Conservation (phyloP, 1,140 invertebrate genomes). For the Drosophila leontia region DNA sequence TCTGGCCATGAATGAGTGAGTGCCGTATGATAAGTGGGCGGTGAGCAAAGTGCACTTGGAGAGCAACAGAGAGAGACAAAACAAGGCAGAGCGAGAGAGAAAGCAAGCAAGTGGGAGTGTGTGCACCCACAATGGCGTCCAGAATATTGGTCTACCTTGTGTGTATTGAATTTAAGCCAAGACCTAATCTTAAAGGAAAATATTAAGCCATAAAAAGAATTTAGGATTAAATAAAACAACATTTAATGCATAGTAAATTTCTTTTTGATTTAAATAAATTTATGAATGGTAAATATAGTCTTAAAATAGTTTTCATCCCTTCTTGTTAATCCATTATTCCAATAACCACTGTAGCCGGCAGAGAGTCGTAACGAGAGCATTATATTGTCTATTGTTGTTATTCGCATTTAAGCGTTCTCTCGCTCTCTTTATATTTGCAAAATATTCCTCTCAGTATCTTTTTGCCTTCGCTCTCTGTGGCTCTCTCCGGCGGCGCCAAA, state of each 20-base stretch:
- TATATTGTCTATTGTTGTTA: conserved; percentile 8
- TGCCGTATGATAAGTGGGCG: conserved; percentile 74
- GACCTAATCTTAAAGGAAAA: background rate
- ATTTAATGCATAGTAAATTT: too few relatives aligned
- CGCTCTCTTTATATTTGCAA: conserved; percentile 3
- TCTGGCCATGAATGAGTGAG: conserved; percentile 79
- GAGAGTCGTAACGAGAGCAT: conserved; percentile 28
- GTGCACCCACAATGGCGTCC: conserved; percentile 2
- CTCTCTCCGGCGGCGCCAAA: conserved; percentile 54
- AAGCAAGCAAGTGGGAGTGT: conserved; percentile 1
- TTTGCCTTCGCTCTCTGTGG: background rate
- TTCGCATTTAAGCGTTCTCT: conserved; percentile 8
- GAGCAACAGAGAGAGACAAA: conserved; percentile 15
- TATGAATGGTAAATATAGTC: too few relatives aligned
- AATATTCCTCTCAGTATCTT: conserved; percentile 9
- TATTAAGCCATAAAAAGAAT: background rate
- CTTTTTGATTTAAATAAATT: too few relatives aligned
- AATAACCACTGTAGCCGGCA: conserved; percentile 51
- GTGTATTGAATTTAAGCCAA: background rate
- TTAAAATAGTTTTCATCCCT: too few relatives aligned
- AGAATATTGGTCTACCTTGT: background rate
- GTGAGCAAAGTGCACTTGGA: conserved; percentile 38
- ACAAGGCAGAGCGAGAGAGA: conserved; percentile 21
- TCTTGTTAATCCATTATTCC: background rate
- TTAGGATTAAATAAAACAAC: too few relatives aligned